Percentiles rank a stretch among this genome's conserved stretches.
phyloP scores from a whole-genome alignment of 2,888 invertebrate genomes.

The Plebejus anna region DNA sequence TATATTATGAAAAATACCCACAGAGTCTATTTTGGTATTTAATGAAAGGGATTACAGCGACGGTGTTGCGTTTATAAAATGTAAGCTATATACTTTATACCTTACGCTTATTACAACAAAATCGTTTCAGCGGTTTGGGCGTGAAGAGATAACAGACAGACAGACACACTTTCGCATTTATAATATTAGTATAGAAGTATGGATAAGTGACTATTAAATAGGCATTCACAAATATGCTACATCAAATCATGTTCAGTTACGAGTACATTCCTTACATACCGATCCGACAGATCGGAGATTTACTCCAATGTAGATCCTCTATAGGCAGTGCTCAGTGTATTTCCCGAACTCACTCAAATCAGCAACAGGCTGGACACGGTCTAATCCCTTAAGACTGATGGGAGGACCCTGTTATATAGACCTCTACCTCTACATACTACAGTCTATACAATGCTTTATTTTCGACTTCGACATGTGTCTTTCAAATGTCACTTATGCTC shows the following conservation, averaged over 20 bases:
- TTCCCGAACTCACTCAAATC: not conserved
- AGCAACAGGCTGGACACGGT: not conserved
- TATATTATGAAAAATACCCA: not conserved
- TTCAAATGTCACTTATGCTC: no score
- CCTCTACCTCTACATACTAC: not conserved
- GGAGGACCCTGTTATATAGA: not conserved
- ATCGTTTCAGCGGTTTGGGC: no score
- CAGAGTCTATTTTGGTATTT: not conserved
- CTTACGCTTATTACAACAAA: no score
- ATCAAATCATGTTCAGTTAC: no score
- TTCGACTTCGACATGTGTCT: not conserved
- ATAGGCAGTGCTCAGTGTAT: not conserved
- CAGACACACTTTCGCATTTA: no score
- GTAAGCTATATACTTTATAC: no score
- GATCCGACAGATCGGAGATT: not conserved
- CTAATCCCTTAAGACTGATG: slow-evolving; percentile 2
- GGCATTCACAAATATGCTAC: no score
- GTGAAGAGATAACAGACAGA: no score
- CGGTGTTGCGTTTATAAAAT: not conserved
- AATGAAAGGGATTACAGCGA: not conserved
- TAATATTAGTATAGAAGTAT: no score
- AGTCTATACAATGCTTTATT: not conserved
- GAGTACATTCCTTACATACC: not conserved
- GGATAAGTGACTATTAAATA: no score
- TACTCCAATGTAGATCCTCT: no score